A percentile compares a stretch with the other conserved stretches of the same genome.
Conservation (phyloP, 2,113 vertebrate genomes). For the Corydoras sp. region DNA sequence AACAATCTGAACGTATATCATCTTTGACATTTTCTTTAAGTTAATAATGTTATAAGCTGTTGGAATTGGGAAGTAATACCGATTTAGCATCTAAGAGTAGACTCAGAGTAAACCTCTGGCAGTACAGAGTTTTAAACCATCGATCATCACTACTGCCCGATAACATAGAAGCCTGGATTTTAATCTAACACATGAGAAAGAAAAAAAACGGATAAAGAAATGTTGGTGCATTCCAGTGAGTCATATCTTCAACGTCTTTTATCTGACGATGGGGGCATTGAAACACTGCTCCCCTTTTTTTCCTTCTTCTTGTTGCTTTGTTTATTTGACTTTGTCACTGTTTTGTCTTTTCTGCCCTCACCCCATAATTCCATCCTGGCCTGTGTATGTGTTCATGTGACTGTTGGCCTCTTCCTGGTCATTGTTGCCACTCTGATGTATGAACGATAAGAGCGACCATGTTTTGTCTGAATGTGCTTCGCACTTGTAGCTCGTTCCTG, state of each 20-base stretch:
- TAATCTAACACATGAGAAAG: no score
- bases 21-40: no score
- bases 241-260: background rate
- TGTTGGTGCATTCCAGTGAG: background rate
- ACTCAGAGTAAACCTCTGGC: no score
- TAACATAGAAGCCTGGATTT: no score
- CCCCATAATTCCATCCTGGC: slow-evolving; percentile 24
- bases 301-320: slow-evolving; percentile 12
- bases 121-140: no score
- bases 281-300: background rate
- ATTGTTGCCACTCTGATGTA: slow-evolving; percentile 35
- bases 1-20: no score
- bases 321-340: slow-evolving; percentile 46
- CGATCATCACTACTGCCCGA: no score
- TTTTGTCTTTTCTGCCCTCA: slow-evolving; percentile 52
- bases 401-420: slow-evolving; percentile 25
- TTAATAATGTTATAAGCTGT: no score
- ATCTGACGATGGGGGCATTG: background rate
- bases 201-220: no score
- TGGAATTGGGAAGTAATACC: no score
- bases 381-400: slow-evolving; percentile 21
- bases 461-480: slow-evolving; percentile 32
- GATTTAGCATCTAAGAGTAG: no score
- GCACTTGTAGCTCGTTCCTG: slow-evolving; percentile 17
- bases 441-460: slow-evolving; percentile 24